phyloP scores from a whole-genome alignment of 2,888 invertebrate genomes.

The Himalopsyche anomala region DNA sequence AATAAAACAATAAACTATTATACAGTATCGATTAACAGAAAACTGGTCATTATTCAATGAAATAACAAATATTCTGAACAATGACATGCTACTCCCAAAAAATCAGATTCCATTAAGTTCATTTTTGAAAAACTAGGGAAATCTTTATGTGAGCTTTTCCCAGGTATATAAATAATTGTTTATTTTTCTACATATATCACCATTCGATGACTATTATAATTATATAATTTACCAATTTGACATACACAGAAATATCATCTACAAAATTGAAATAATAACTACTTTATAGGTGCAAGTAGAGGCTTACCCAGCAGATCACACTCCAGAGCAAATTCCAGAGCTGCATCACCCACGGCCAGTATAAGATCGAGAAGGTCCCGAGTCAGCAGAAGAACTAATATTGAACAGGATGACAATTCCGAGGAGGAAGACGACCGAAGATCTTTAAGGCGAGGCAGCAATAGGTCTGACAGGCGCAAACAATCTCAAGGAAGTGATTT shows the following conservation, averaged over 20 bases:
- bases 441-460: slow-evolving; percentile 62
- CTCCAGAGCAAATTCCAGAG: slow-evolving; percentile 80
- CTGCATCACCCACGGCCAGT: slow-evolving; percentile 83
- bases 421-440: slow-evolving; percentile 71
- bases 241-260: not conserved
- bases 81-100: too few relatives aligned
- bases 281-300: slow-evolving; percentile 72
- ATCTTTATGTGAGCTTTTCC: too few relatives aligned
- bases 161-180: too few relatives aligned
- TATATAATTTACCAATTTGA: too few relatives aligned
- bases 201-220: too few relatives aligned
- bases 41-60: too few relatives aligned
- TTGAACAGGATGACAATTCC: slow-evolving; percentile 72
- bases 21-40: too few relatives aligned
- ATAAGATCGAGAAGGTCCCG: slow-evolving; percentile 83
- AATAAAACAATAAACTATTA: too few relatives aligned
- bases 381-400: slow-evolving; percentile 75
- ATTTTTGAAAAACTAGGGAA: too few relatives aligned
- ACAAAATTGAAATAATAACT: slow-evolving; percentile 15
- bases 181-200: too few relatives aligned
- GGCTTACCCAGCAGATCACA: slow-evolving; percentile 73
- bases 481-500: slow-evolving; percentile 66
- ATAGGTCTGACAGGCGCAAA: slow-evolving; percentile 60
- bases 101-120: too few relatives aligned
- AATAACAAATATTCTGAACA: too few relatives aligned